Conservation (phyloP, 2,113 vertebrate genomes). For the Limanda limanda region DNA sequence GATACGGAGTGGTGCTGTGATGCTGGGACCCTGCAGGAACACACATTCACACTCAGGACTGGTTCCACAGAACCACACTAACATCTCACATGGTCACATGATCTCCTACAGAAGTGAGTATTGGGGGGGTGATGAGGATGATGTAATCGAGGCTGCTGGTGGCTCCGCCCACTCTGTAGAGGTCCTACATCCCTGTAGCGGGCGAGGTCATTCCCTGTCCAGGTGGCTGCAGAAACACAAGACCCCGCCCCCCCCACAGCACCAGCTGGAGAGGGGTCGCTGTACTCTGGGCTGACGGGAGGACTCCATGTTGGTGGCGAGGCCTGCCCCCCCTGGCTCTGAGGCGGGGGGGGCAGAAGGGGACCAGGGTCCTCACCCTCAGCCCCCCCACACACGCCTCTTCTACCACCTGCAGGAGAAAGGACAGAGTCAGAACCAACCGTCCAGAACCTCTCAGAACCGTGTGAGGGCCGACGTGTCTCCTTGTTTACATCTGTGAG, state of each 20-base stretch:
- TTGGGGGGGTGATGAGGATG: constrained; percentile 70
- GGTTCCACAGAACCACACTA: not conserved
- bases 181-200: constrained; percentile 75
- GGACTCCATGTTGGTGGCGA: constrained; percentile 48
- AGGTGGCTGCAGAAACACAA: constrained; percentile 67
- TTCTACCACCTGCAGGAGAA: constrained; percentile 14
- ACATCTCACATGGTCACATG: not conserved
- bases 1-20: constrained; percentile 74
- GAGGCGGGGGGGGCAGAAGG: constrained; percentile 71
- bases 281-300: constrained; percentile 57
- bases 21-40: constrained; percentile 82
- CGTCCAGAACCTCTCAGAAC: no score
- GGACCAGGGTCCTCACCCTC: constrained; percentile 61
- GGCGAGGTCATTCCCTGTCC: constrained; percentile 76
- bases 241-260: not conserved
- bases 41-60: constrained; percentile 5
- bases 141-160: constrained; percentile 77
- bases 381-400: not conserved
- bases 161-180: constrained; percentile 80
- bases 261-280: constrained; percentile 65
- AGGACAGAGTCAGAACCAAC: not conserved
- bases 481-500: no score
- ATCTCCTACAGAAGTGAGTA: constrained; percentile 79
- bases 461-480: no score
- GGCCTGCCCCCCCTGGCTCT: constrained; percentile 43